phyloP scores from a whole-genome alignment of 92 coral and sea anemone species.

The Epizoanthus scotinus region DNA sequence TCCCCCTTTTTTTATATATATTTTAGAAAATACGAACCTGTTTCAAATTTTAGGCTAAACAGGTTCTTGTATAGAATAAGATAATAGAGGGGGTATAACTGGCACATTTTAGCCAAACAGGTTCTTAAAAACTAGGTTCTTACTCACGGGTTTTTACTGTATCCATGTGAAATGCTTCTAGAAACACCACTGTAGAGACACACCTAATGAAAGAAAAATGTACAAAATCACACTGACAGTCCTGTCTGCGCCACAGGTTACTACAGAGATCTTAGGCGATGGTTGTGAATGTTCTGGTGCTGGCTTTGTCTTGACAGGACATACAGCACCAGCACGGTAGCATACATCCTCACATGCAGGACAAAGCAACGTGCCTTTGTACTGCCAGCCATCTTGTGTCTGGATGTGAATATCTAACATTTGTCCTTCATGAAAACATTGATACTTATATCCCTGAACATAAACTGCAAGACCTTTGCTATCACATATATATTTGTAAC shows the following conservation, averaged over 20 bases:
- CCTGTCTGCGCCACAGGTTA: conserved; percentile 33
- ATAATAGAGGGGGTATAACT: too few relatives aligned
- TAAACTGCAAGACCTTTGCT: conserved; percentile 67
- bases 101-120: too few relatives aligned
- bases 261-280: conserved; percentile 42
- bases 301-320: conserved; percentile 62
- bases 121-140: too few relatives aligned
- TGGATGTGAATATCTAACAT: conserved; percentile 57
- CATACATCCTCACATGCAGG: conserved; percentile 85
- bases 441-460: conserved; percentile 66
- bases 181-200: not conserved
- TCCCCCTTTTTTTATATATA: too few relatives aligned
- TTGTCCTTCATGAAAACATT: conserved; percentile 79
- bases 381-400: conserved; percentile 51
- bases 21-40: too few relatives aligned
- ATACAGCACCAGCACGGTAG: conserved; percentile 37
- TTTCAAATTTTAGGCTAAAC: too few relatives aligned
- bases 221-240: not conserved
- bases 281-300: conserved; percentile 65
- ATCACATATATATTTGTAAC: conserved; percentile 72
- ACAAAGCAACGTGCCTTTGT: conserved; percentile 74
- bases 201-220: not conserved
- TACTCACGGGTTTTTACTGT: too few relatives aligned
- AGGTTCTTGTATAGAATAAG: too few relatives aligned
- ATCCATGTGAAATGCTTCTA: not conserved